These are phyloP conservation scores for Nannoperca obscura DNA, from an alignment of 2,797 vertebrate species.

Conservation along the genomic window DNA sequence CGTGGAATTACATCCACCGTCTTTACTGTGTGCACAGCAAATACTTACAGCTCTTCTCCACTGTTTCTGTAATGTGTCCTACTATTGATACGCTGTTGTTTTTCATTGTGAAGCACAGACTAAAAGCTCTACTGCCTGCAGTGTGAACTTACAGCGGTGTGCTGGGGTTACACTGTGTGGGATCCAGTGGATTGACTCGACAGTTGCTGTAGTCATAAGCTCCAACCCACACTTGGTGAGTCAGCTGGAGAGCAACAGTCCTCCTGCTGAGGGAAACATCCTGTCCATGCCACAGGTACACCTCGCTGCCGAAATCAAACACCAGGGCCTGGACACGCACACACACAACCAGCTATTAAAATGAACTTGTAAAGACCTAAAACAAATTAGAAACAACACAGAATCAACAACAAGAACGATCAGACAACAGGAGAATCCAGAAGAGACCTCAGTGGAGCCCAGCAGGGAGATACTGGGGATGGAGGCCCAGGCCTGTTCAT, in stretches of 20 bases:
- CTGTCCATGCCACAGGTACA: constrained; percentile 88
- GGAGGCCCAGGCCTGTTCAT: constrained; percentile 85
- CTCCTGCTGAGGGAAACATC: constrained; percentile 76
- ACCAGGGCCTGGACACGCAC: constrained; percentile 80
- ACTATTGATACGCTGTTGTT: constrained; percentile 35
- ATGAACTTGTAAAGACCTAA: fast-evolving
- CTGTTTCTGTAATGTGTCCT: constrained; percentile 16
- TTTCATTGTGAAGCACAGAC: background rate
- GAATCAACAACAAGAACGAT: background rate
- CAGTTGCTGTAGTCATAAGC: constrained; percentile 88
- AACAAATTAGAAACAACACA: background rate
- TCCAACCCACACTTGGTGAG: constrained; percentile 86
- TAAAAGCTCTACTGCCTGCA: constrained; percentile 23
- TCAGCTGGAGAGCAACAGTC: constrained; percentile 83
- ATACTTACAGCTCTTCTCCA: constrained; percentile 40
- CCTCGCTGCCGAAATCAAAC: constrained; percentile 88
- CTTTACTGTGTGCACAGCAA: constrained; percentile 7
- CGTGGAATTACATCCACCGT: constrained; percentile 39
- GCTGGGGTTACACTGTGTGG: constrained; percentile 69
- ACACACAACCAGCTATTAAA: background rate
- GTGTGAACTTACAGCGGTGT: constrained; percentile 75
- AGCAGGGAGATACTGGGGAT: constrained; percentile 80
- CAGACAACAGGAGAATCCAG: background rate
- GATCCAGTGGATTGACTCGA: constrained; percentile 86
- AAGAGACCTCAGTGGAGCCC: constrained; percentile 61